Evolutionary conservation across 2,888 invertebrate species (phyloP).

Genomic region (Ochropleura plecta): DNA sequence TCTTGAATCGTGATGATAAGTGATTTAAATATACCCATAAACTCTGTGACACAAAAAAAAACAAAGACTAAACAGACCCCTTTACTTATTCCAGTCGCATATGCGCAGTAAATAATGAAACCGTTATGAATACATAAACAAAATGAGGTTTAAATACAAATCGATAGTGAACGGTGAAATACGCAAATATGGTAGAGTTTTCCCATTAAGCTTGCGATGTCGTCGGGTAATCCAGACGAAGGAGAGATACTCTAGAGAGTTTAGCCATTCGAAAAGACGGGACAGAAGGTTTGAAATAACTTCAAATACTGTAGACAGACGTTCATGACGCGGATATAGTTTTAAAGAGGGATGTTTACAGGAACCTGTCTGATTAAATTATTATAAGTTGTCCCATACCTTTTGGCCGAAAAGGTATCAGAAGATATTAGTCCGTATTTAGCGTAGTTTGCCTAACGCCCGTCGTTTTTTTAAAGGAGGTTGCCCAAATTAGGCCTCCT

Average conservation of each 20-base stretch:
- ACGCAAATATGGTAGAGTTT: conserved; percentile 62
- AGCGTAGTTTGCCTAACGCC: too few relatives aligned
- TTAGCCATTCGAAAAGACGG: conserved; percentile 27
- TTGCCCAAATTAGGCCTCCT: too few relatives aligned
- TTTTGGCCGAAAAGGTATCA: neutral
- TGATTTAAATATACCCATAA: neutral
- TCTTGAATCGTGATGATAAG: too few relatives aligned
- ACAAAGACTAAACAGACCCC: conserved; percentile 26
- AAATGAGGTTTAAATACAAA: conserved; percentile 48
- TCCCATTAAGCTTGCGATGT: conserved; percentile 69
- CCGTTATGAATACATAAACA: conserved; percentile 41
- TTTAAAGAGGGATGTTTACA: neutral
- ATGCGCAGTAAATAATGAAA: conserved; percentile 41
- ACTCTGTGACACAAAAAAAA: conserved; percentile 4
- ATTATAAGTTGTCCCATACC: neutral
- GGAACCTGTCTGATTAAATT: neutral
- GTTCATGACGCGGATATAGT: neutral
- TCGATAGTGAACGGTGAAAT: conserved; percentile 52
- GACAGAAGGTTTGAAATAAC: conserved; percentile 17
- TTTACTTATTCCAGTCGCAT: conserved; percentile 32
- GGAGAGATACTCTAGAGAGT: conserved; percentile 65
- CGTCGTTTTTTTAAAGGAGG: too few relatives aligned
- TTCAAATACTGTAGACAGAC: neutral
- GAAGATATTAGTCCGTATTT: too few relatives aligned
- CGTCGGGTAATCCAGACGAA: conserved; percentile 69